Evolutionary conservation across 2,113 vertebrate genomes (phyloP), one percentile per base, ranked within the genome.

Genomic region (Zootoca vivipara): DNA sequence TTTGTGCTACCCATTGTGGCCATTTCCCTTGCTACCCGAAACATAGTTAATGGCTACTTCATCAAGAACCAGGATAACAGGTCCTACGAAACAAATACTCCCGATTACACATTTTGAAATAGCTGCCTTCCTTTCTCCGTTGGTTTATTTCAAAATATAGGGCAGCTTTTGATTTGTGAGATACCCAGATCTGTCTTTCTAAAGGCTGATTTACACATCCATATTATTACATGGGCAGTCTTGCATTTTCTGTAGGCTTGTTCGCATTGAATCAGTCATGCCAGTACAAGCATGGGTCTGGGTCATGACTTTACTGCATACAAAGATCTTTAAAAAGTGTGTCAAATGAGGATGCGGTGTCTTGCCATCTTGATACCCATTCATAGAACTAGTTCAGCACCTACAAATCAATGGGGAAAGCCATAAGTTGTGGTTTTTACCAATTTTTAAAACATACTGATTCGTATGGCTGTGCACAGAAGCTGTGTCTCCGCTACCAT

Each of bases 31-130:
- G 67, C 42, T 82, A 15, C n/a, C 24, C 30, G 30, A 67, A 65
- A 10, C 0, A 12, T 9, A n/a, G 84, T 13, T 33, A 46, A 52
- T 5, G 1, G 1, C 15, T 69, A 1, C 1, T 16, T 2, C 22
- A 8, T 4, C 52, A 75, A 1, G 42, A n/a, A 56, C 0, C 18
- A 70, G 26, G 18, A 70, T 52, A 79, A 16, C 42, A 35, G 35
- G 15, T 33, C 64, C 28, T 16, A 42, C 18, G 38, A 67, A 78
- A 52, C 46, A 52, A n/a, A 46, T 74, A 3, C 33, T 72, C 75
- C n/a, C 30, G 40, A 35, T 40, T 62, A 10, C 1, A 6, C 30
- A 40, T 3, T 10, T 8, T 13, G 8, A 79, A 65, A 1, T n/a
- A 9, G 18, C 4, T 20, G n/a, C 7, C 10, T 18, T 73, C 38